These are phyloP conservation scores for Unio delphinus DNA, from an alignment of 2,888 invertebrate genomes.

Conservation along the genomic window DNA sequence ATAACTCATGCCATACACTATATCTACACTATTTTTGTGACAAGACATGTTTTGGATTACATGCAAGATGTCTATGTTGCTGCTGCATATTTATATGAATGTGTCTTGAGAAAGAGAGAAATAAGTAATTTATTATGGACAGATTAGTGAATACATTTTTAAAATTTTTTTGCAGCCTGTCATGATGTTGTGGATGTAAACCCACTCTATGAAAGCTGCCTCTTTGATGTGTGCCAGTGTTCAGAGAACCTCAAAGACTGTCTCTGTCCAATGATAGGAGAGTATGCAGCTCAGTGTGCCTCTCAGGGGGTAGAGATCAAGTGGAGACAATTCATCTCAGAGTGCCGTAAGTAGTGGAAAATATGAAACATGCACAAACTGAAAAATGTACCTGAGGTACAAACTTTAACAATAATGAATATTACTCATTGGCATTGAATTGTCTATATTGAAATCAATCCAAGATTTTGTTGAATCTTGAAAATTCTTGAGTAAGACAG, in stretches of 20 bases:
- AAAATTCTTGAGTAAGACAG: too few relatives aligned
- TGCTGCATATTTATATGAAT: too few relatives aligned
- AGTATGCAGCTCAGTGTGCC: constrained; percentile 88
- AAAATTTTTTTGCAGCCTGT: constrained; percentile 77
- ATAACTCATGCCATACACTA: neutral
- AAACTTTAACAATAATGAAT: too few relatives aligned
- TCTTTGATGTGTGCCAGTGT: constrained; percentile 91
- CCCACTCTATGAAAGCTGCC: constrained; percentile 84
- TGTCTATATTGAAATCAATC: too few relatives aligned
- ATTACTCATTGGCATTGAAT: too few relatives aligned
- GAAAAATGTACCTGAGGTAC: too few relatives aligned
- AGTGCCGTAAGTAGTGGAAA: constrained; percentile 77
- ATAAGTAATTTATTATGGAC: too few relatives aligned
- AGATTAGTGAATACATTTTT: too few relatives aligned
- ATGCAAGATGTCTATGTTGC: too few relatives aligned
- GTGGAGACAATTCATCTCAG: constrained; percentile 83
- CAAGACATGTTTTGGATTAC: neutral
- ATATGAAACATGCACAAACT: too few relatives aligned
- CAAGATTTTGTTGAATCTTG: too few relatives aligned
- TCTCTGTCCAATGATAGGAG: constrained; percentile 84
- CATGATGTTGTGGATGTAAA: constrained; percentile 86
- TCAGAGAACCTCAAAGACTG: constrained; percentile 78
- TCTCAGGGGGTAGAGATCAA: constrained; percentile 80
- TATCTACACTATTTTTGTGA: neutral
- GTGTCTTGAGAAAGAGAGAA: too few relatives aligned